Evolutionary conservation across 2,113 vertebrate species (phyloP).

Genomic region (Prionailurus bengalensis): DNA sequence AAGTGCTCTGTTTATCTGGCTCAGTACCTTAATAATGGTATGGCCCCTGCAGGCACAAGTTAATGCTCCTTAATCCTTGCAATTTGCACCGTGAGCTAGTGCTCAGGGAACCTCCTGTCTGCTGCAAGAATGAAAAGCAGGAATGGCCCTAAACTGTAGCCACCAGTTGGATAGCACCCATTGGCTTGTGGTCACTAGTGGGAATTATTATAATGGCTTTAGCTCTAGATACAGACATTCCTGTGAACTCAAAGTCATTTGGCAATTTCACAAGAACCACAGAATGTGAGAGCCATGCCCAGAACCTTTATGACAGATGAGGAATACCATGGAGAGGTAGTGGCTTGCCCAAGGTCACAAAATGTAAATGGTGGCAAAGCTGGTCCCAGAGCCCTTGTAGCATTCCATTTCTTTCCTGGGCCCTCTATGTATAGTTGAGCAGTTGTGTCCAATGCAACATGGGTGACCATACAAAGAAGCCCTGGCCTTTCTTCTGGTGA

Average conservation of each 20-base stretch:
- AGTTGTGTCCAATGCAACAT: not conserved
- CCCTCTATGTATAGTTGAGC: not conserved
- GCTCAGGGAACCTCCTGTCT: slow-evolving; percentile 47
- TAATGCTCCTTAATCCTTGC: slow-evolving; percentile 74
- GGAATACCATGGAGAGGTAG: not conserved
- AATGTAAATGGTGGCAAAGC: not conserved
- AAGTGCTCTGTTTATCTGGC: slow-evolving; percentile 66
- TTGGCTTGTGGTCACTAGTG: slow-evolving; percentile 48
- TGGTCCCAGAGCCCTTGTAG: not conserved
- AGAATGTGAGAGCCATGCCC: not conserved
- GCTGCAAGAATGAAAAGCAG: slow-evolving; percentile 49
- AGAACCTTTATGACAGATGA: not conserved
- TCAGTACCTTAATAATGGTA: slow-evolving; percentile 51
- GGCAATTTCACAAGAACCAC: slow-evolving; percentile 34
- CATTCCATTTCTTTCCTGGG: not conserved
- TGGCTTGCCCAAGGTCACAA: not conserved
- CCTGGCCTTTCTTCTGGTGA: not conserved
- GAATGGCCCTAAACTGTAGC: slow-evolving; percentile 24
- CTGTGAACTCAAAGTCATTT: slow-evolving; percentile 50
- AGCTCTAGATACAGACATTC: not conserved
- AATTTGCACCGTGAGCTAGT: slow-evolving; percentile 49
- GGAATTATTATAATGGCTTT: slow-evolving; percentile 53
- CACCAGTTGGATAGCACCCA: not conserved
- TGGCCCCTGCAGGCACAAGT: slow-evolving; percentile 9
- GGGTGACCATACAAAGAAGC: not conserved